A percentile compares a stretch with the other conserved stretches of the same genome.
These are phyloP conservation scores for Physella acuta DNA, from an alignment of 1,140 invertebrate species.

Conservation along the genomic window DNA sequence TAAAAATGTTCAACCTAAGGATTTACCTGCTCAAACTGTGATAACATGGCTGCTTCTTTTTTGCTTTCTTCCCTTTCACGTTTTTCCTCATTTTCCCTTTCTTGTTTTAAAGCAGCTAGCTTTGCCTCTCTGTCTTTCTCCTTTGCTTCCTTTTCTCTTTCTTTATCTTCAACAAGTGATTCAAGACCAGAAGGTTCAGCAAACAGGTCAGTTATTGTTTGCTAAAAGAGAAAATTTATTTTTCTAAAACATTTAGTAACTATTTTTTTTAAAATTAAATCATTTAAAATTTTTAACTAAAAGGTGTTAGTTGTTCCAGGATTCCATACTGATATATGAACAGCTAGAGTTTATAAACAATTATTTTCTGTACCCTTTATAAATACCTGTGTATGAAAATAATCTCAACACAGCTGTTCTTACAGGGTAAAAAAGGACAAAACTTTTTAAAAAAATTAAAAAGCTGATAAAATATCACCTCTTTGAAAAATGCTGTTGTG, in stretches of 20 bases:
- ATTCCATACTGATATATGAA: no score
- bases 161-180: conserved; percentile 68
- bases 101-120: conserved; percentile 20
- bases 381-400: no score
- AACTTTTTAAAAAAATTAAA: no score
- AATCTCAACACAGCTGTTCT: no score
- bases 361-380: no score
- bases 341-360: no score
- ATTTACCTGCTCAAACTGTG: conserved; percentile 58
- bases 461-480: conserved; percentile 68
- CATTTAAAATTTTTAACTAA: background rate
- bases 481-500: conserved; percentile 95
- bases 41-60: conserved; percentile 34
- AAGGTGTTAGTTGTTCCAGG: no score
- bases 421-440: no score
- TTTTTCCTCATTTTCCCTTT: conserved; percentile 25
- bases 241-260: background rate
- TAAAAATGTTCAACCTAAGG: background rate
- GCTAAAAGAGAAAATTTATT: conserved; percentile 62
- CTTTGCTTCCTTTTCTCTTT: conserved; percentile 59
- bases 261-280: background rate
- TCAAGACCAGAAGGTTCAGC: conserved; percentile 68
- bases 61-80: conserved; percentile 30
- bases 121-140: conserved; percentile 35
- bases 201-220: conserved; percentile 91